phyloP scores from a whole-genome alignment of 2,797 vertebrate species.

The Ctenosaura bakeri region DNA sequence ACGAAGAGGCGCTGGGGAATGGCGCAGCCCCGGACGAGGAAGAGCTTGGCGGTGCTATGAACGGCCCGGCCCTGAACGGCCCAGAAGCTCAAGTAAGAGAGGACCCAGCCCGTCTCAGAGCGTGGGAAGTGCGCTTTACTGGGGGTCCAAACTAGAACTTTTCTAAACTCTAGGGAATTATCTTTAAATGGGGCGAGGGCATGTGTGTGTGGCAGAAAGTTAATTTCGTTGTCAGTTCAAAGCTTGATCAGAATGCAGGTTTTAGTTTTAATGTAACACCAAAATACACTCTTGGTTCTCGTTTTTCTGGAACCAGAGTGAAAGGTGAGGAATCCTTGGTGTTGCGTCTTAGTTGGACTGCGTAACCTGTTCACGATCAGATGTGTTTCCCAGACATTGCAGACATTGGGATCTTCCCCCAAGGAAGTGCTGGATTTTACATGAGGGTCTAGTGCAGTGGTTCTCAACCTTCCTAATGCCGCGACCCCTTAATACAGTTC shows the following conservation, averaged over 20 bases:
- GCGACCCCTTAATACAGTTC: no score
- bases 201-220: no score
- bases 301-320: not conserved
- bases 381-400: not conserved
- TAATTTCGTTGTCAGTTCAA: no score
- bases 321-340: no score
- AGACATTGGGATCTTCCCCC: not conserved
- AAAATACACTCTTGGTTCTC: not conserved
- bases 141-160: no score
- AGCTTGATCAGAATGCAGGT: no score
- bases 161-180: no score
- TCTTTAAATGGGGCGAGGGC: no score
- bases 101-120: not conserved
- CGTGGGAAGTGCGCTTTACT: no score
- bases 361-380: not conserved
- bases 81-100: slow-evolving; percentile 32
- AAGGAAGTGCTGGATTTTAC: no score
- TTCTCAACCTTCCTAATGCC: no score
- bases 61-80: slow-evolving; percentile 2
- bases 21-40: not conserved
- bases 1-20: not conserved
- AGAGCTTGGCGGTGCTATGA: not conserved
- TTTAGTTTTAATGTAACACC: not conserved
- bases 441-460: no score
- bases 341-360: not conserved